Percentiles rank a stretch among this genome's conserved stretches.
Evolutionary conservation across 2,113 vertebrate species (phyloP).

Genomic region (Nesogale talazaci): DNA sequence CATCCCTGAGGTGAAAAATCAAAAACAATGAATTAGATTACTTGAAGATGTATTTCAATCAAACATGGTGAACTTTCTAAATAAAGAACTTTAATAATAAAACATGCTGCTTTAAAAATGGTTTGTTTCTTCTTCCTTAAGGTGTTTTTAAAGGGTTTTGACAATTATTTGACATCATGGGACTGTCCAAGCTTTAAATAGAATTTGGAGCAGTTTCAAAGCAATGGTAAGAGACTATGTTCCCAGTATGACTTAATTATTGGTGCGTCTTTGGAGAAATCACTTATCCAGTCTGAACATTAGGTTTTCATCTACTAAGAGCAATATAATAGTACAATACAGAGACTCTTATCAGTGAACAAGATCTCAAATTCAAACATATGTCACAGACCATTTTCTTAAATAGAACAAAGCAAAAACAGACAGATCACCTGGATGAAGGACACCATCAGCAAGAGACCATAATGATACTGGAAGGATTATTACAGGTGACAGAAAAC

Average conservation of each 20-base stretch:
- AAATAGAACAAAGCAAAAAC: no score
- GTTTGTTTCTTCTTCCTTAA: constrained; percentile 1
- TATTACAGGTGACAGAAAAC: no score
- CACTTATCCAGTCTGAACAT: background rate
- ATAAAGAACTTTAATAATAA: constrained; percentile 44
- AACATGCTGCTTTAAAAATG: constrained; percentile 40
- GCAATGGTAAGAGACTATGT: background rate
- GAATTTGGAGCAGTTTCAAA: background rate
- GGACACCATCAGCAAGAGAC: no score
- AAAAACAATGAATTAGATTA: constrained; percentile 3
- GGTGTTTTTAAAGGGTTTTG: constrained; percentile 1
- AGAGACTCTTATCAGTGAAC: no score
- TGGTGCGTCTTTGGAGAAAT: background rate
- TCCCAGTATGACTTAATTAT: background rate
- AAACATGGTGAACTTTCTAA: constrained; percentile 27
- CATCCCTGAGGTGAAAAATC: background rate
- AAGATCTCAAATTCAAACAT: no score
- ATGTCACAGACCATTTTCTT: no score
- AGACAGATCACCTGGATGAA: no score
- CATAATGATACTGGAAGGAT: no score
- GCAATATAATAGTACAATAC: background rate
- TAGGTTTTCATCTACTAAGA: background rate
- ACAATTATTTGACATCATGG: background rate
- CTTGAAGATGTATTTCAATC: constrained; percentile 10
- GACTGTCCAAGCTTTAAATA: background rate